phyloP scores from a whole-genome alignment of 1,140 invertebrate genomes.

The Heliconius himera region DNA sequence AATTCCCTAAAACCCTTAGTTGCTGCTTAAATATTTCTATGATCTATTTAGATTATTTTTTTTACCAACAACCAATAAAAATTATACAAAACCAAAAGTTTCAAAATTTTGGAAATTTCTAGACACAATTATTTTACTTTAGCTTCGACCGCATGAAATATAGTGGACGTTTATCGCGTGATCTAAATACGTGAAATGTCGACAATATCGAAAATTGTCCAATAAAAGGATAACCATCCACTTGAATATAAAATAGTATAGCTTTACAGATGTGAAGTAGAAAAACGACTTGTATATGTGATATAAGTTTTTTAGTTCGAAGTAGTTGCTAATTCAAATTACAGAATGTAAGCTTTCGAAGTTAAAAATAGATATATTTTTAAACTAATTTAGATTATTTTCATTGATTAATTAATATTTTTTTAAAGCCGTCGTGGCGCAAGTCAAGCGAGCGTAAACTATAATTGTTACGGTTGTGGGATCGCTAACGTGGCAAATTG shows the following conservation, averaged over 20 bases:
- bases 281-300: too few relatives aligned
- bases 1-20: too few relatives aligned
- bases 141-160: slow-evolving; percentile 15
- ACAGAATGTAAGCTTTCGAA: background rate
- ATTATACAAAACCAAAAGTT: background rate
- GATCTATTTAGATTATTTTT: too few relatives aligned
- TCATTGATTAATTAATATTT: too few relatives aligned
- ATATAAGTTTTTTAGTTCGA: too few relatives aligned
- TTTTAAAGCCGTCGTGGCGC: too few relatives aligned
- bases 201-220: slow-evolving; percentile 40
- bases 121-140: background rate
- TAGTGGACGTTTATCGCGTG: slow-evolving; percentile 32
- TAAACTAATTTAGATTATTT: background rate
- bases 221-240: background rate
- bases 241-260: background rate
- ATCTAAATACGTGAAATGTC: slow-evolving; percentile 38
- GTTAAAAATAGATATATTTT: too few relatives aligned
- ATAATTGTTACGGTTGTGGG: too few relatives aligned
- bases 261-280: background rate
- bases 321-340: too few relatives aligned
- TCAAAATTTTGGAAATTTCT: background rate
- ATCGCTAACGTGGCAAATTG: too few relatives aligned
- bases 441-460: too few relatives aligned
- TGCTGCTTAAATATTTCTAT: too few relatives aligned
- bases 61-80: background rate